Conservation (phyloP, 1,140 invertebrate species). For the Caenorhabditis latens region DNA sequence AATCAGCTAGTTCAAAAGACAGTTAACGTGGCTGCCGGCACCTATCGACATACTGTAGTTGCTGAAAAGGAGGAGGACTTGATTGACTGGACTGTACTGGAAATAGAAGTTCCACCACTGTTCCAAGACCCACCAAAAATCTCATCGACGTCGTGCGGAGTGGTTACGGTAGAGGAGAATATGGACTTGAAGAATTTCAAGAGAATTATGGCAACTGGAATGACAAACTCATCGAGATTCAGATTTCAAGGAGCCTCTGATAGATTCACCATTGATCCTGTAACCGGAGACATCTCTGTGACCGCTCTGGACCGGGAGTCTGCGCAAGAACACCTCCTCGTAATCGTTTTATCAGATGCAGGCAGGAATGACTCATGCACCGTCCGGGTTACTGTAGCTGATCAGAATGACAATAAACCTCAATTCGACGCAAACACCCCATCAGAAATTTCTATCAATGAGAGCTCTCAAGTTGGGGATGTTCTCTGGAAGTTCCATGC, state of each 20-base stretch:
- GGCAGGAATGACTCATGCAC: conserved; percentile 85
- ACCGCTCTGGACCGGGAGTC: conserved; percentile 86
- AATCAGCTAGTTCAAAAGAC: background rate
- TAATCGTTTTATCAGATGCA: conserved; percentile 86
- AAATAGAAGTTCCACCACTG: background rate
- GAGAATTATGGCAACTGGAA: conserved; percentile 61
- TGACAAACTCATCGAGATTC: conserved; percentile 38
- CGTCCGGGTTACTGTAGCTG: conserved; percentile 86
- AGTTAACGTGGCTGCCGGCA: background rate
- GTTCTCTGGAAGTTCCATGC: conserved; percentile 87
- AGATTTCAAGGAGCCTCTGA: conserved; percentile 56
- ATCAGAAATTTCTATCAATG: conserved; percentile 32
- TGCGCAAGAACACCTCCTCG: conserved; percentile 84
- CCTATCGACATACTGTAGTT: background rate
- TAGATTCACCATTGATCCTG: conserved; percentile 84
- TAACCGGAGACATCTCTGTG: conserved; percentile 84
- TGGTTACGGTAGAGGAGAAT: conserved; percentile 63
- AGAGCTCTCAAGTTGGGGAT: conserved; percentile 80
- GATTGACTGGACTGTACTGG: background rate
- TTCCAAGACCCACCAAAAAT: conserved; percentile 46
- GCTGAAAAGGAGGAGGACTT: conserved; percentile 28
- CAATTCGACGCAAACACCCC: conserved; percentile 80
- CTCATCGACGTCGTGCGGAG: conserved; percentile 60
- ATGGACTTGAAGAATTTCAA: conserved; percentile 49
- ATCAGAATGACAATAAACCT: conserved; percentile 91